Percentiles rank a stretch among this genome's conserved stretches.
Conservation (phyloP, 30 jellyfish, hydroid and myxozoan species). For the Pelagia noctiluca region DNA sequence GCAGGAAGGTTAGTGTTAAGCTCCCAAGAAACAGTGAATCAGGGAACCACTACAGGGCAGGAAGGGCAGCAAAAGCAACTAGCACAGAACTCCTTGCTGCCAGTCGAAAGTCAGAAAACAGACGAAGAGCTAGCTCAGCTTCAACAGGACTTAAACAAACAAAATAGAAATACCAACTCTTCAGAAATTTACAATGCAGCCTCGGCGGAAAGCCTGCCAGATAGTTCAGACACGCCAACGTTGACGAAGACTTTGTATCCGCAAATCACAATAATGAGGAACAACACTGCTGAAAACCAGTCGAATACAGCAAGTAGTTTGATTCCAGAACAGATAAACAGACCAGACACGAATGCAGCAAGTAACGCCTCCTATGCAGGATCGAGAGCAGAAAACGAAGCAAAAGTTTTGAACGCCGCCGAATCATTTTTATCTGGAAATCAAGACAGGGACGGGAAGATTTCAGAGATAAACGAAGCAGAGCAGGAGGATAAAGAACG, state of each 20-base stretch:
- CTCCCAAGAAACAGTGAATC: constrained; percentile 6
- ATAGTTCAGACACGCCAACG: constrained; percentile 72
- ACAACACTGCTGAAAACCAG: constrained; percentile 6
- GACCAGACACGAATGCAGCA: background rate
- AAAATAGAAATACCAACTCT: constrained; percentile 4
- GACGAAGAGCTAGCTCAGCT: constrained; percentile 37
- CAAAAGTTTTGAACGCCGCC: constrained; percentile 25
- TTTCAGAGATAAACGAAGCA: constrained; percentile 6
- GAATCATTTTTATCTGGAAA: constrained; percentile 50
- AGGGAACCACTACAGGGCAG: constrained; percentile 10
- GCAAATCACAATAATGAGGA: constrained; percentile 7
- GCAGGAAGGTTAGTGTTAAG: background rate
- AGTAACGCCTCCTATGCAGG: background rate
- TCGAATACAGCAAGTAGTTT: no score
- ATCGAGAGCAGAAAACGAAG: constrained; percentile 15
- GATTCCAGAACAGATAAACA: no score
- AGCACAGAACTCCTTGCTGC: constrained; percentile 47
- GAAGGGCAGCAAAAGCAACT: constrained; percentile 80
- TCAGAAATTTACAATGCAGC: constrained; percentile 14
- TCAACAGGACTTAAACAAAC: constrained; percentile 28
- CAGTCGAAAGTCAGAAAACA: background rate
- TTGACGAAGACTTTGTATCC: constrained; percentile 64
- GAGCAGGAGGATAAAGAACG: constrained; percentile 34
- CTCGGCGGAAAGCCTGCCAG: constrained; percentile 25
- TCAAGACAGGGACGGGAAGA: constrained; percentile 14